Conservation (phyloP, 2,797 vertebrate genomes). For the Chaetodon trifasciatus region DNA sequence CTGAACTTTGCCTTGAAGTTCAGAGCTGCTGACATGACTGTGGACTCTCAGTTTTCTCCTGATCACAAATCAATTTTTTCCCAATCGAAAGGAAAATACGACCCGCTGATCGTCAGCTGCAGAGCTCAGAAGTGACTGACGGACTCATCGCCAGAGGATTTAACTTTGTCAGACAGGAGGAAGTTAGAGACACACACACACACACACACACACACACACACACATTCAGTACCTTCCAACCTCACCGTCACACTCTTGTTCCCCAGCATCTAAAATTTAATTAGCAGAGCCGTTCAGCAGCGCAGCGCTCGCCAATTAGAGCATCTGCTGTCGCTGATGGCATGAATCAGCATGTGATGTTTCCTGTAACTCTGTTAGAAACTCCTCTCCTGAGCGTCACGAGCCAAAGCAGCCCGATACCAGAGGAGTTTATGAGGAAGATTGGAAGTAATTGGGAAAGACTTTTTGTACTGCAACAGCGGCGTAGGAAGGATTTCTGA, state of each 20-base stretch:
- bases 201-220: not conserved
- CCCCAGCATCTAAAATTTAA: conserved; percentile 14
- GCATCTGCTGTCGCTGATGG: conserved; percentile 39
- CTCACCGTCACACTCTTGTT: conserved; percentile 26
- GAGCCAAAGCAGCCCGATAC: conserved; percentile 9
- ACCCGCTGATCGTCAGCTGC: no score
- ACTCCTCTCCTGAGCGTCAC: conserved; percentile 17
- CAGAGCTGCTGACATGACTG: no score
- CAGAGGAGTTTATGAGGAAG: conserved; percentile 11
- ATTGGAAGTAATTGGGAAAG: conserved; percentile 7
- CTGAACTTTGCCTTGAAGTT: no score
- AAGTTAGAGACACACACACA: not conserved
- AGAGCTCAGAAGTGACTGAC: no score
- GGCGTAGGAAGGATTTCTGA: not conserved
- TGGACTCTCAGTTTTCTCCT: no score
- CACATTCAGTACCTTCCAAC: not conserved
- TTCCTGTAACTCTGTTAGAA: conserved; percentile 48
- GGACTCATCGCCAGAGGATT: not conserved
- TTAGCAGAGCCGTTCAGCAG: conserved; percentile 29
- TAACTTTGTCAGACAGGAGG: not conserved
- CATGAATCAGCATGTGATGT: conserved; percentile 25
- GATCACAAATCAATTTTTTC: no score
- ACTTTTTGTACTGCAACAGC: not conserved
- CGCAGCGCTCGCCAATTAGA: conserved; percentile 29
- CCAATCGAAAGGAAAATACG: no score